These are phyloP conservation scores for Perodicticus potto DNA, from an alignment of 2,797 vertebrate species.

Conservation along the genomic window DNA sequence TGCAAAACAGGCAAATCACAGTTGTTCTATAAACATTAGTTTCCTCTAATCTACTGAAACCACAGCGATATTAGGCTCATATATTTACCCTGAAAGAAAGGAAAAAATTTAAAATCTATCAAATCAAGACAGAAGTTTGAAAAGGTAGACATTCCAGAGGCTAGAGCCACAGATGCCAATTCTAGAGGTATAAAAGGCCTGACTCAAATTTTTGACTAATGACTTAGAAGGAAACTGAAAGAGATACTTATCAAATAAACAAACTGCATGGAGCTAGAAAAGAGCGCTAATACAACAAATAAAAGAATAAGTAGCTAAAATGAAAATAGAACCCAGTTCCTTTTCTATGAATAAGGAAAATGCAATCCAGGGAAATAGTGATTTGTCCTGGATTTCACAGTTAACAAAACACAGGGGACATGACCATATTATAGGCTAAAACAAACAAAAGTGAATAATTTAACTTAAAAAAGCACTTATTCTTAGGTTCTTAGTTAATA, in stretches of 20 bases:
- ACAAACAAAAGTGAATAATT: conserved; percentile 53
- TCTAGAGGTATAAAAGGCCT: not conserved
- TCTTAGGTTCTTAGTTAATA: conserved; percentile 58
- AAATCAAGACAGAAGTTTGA: conserved; percentile 51
- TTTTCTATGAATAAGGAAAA: conserved; percentile 42
- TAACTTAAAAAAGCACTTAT: conserved; percentile 22
- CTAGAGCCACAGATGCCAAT: not conserved
- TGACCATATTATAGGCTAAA: not conserved
- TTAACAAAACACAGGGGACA: conserved; percentile 38
- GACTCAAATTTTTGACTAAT: conserved; percentile 46
- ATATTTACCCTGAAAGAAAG: conserved; percentile 61
- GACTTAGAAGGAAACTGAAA: conserved; percentile 52
- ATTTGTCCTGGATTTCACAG: conserved; percentile 50
- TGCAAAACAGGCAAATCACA: not conserved
- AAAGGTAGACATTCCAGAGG: conserved; percentile 51
- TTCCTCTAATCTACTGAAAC: conserved; percentile 50
- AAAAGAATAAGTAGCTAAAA: conserved; percentile 58
- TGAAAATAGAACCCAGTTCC: conserved; percentile 7
- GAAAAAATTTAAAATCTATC: conserved; percentile 14
- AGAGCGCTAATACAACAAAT: not conserved
- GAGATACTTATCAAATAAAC: conserved; percentile 52
- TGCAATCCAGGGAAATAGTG: not conserved
- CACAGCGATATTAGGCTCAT: not conserved
- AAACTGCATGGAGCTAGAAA: conserved; percentile 54
- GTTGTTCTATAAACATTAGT: conserved; percentile 48